A percentile compares a stretch with the other conserved stretches of the same genome.
Evolutionary conservation across 2,113 vertebrate genomes (phyloP).

Genomic region (Poeciliopsis occidentalis): DNA sequence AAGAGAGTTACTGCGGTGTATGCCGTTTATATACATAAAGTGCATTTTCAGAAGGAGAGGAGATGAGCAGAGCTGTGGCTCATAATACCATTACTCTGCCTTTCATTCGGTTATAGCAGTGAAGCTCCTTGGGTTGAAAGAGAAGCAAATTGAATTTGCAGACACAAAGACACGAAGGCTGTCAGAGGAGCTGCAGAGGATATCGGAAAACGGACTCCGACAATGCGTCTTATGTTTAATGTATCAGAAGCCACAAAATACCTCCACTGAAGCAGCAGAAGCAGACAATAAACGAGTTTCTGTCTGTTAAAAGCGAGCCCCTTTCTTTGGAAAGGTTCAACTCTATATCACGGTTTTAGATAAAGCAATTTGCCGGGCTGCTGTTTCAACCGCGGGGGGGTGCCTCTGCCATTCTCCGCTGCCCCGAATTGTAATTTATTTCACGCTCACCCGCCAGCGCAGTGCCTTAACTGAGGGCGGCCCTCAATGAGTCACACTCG

Average conservation of each 20-base stretch:
- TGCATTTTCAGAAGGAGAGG: conserved; percentile 10
- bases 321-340: conserved; percentile 34
- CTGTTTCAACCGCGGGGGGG: conserved; percentile 59
- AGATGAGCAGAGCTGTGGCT: conserved; percentile 29
- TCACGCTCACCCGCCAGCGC: conserved; percentile 33
- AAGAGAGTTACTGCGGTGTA: background rate
- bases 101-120: conserved; percentile 61
- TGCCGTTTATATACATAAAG: background rate
- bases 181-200: conserved; percentile 54
- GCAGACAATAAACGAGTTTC: conserved; percentile 33
- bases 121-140: conserved; percentile 60
- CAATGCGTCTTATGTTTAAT: conserved; percentile 59
- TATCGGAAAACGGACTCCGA: conserved; percentile 56
- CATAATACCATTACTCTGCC: conserved; percentile 60
- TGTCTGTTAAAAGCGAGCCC: conserved; percentile 49
- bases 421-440: conserved; percentile 72
- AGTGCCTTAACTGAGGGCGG: conserved; percentile 54
- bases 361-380: conserved; percentile 67
- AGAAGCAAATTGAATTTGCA: conserved; percentile 69
- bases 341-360: conserved; percentile 54
- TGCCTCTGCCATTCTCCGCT: conserved; percentile 54
- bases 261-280: conserved; percentile 32
- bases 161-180: conserved; percentile 57
- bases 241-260: conserved; percentile 45
- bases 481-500: conserved; percentile 65